Evolutionary conservation across 2,113 vertebrate genomes (phyloP).

Genomic region (Psittacara wagleri): DNA sequence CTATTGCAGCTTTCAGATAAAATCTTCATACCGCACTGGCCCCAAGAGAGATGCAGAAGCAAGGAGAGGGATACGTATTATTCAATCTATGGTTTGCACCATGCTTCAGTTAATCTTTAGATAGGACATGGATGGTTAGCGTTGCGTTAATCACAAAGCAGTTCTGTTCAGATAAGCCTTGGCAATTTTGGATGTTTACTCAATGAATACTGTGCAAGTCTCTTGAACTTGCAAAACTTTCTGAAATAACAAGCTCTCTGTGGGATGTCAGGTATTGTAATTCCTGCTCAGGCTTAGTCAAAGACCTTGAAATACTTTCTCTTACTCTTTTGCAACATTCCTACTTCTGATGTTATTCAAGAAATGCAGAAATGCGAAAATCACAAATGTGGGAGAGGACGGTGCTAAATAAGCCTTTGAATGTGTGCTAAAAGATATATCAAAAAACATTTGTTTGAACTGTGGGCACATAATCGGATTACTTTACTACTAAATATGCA

Average conservation of each 20-base stretch:
- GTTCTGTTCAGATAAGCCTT: not conserved
- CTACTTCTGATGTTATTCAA: not conserved
- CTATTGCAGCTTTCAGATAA: not conserved
- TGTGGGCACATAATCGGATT: not conserved
- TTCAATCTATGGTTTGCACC: not conserved
- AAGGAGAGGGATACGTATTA: not conserved
- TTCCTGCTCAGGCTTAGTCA: not conserved
- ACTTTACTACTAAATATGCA: not conserved
- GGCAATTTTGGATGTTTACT: not conserved
- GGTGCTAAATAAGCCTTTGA: not conserved
- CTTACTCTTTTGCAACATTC: not conserved
- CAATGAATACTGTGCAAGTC: not conserved
- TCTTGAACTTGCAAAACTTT: not conserved
- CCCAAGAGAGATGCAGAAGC: not conserved
- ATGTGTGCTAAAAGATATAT: not conserved
- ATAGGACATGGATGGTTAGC: not conserved
- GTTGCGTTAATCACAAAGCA: not conserved
- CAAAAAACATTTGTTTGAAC: rapidly evolving
- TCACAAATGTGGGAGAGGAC: not conserved
- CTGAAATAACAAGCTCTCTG: not conserved
- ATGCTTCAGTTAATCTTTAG: not conserved
- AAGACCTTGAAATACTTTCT: not conserved
- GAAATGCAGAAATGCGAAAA: not conserved
- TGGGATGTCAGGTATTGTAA: not conserved
- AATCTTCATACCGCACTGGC: not conserved